Evolutionary conservation across 2,888 invertebrate genomes (phyloP).

Genomic region (Himalopsyche japonica): DNA sequence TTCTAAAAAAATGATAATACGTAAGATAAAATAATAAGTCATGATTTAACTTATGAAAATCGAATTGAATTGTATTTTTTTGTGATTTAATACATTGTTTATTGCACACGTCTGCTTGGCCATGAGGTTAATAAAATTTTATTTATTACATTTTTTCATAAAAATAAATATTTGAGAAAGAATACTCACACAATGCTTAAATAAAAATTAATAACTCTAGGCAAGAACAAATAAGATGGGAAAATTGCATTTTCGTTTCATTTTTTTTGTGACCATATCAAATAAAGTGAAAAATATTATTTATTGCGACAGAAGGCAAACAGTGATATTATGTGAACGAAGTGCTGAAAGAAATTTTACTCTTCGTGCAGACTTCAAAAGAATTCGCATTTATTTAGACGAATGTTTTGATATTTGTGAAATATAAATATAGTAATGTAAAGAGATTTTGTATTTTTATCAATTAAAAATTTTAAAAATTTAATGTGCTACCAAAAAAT

Average conservation of each 20-base stretch:
- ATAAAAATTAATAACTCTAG: no score
- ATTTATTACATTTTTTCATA: no score
- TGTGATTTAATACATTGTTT: no score
- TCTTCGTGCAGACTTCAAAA: neutral
- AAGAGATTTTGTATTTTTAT: neutral
- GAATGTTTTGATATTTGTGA: neutral
- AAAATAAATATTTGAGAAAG: no score
- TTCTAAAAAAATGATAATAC: no score
- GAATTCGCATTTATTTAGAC: neutral
- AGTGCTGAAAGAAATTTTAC: neutral
- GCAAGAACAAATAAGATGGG: neutral
- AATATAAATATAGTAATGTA: neutral
- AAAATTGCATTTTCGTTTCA: neutral
- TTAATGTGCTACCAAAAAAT: neutral
- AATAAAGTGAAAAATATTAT: neutral
- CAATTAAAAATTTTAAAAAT: neutral
- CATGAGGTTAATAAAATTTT: no score
- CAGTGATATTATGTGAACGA: neutral
- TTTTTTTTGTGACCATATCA: neutral
- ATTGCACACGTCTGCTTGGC: no score
- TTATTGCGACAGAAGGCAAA: neutral
- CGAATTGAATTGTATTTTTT: no score
- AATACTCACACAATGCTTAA: no score
- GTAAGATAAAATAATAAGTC: no score
- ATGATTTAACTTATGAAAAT: no score